phyloP scores from a whole-genome alignment of 2,113 vertebrate genomes.

The Grus americana region DNA sequence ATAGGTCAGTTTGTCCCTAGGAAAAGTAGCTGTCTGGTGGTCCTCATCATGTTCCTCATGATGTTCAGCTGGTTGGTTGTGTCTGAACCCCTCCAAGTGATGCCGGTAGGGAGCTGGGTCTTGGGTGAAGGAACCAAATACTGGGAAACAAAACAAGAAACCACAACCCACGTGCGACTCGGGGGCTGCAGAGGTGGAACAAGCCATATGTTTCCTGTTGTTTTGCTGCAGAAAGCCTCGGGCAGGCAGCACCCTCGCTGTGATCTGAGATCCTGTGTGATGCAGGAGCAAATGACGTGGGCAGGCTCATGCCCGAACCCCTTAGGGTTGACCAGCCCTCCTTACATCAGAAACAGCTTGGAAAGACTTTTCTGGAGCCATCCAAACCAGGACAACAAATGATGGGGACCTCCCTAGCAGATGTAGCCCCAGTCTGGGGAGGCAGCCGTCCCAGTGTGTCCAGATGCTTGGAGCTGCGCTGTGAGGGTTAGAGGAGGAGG shows the following conservation, averaged over 20 bases:
- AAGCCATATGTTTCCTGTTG: accelerated
- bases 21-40: background rate
- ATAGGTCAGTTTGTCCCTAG: background rate
- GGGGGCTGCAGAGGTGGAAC: background rate
- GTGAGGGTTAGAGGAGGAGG: background rate
- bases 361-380: background rate
- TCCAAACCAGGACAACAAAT: background rate
- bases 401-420: background rate
- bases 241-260: background rate
- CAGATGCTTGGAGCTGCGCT: background rate
- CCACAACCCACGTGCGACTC: accelerated
- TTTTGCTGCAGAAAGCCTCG: background rate
- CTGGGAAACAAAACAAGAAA: too few relatives aligned
- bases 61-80: accelerated
- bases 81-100: background rate
- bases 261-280: background rate
- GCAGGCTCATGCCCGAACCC: background rate
- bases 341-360: background rate
- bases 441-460: background rate
- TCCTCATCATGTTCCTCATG: background rate
- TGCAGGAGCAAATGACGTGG: background rate
- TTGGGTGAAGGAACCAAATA: background rate
- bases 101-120: background rate
- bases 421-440: background rate
- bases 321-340: too few relatives aligned